Conservation (phyloP, 2,888 invertebrate genomes). For the Diarsia dahlii region DNA sequence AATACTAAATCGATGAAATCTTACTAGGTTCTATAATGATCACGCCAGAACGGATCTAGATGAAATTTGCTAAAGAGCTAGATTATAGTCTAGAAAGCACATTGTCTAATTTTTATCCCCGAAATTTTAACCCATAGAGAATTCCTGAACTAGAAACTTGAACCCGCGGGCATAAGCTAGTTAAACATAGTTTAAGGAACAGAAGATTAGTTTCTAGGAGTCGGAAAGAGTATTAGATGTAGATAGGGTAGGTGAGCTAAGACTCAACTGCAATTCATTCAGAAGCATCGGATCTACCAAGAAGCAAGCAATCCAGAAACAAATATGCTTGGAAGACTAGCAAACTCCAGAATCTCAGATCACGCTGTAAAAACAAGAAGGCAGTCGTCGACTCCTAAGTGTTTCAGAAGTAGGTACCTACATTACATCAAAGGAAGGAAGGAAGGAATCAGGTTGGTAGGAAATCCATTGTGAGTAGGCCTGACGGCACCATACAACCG, state of each 20-base stretch:
- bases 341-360: neutral
- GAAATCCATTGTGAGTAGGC: too few relatives aligned
- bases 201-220: neutral
- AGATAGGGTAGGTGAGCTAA: neutral
- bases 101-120: neutral
- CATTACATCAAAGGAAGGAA: too few relatives aligned
- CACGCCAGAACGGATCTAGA: neutral
- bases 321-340: neutral
- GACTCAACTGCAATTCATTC: neutral
- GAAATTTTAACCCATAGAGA: neutral
- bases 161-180: neutral
- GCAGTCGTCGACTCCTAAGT: neutral
- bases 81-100: neutral
- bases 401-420: too few relatives aligned
- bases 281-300: neutral
- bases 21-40: too few relatives aligned
- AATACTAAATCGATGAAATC: neutral
- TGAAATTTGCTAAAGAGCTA: neutral
- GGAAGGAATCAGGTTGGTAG: too few relatives aligned
- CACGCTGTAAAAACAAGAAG: neutral
- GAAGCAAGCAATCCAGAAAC: neutral
- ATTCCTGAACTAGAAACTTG: neutral
- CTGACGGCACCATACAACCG: neutral
- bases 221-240: neutral
- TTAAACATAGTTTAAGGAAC: neutral